Percentiles rank a stretch among this genome's conserved stretches.
Evolutionary conservation across 2,888 invertebrate genomes (phyloP).

Genomic region (Leptinotarsa juncta): DNA sequence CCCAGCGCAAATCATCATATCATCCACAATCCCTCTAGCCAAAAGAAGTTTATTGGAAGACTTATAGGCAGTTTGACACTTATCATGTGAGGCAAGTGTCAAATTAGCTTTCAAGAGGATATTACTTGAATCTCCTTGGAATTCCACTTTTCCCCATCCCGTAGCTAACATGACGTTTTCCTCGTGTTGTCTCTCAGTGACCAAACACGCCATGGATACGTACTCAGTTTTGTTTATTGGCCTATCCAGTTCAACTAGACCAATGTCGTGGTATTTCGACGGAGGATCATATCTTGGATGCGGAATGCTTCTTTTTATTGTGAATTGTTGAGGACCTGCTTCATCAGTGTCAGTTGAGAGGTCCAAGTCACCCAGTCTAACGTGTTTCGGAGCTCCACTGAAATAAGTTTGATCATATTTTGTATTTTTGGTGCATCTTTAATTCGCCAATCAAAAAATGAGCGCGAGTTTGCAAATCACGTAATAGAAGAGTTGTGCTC

Average conservation of each 20-base stretch:
- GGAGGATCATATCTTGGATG: constrained; percentile 64
- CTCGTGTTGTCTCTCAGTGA: constrained; percentile 34
- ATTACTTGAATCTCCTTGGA: constrained; percentile 25
- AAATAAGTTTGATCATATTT: neutral
- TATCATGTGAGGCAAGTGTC: neutral
- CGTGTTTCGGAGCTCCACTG: constrained; percentile 42
- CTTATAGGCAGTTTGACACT: constrained; percentile 12
- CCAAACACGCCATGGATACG: constrained; percentile 67
- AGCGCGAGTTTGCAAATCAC: no score
- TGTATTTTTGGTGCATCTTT: no score
- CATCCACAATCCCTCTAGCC: constrained; percentile 63
- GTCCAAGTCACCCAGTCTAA: constrained; percentile 62
- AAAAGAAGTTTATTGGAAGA: neutral
- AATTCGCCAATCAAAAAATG: no score
- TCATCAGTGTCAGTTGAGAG: constrained; percentile 58
- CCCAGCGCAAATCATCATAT: constrained; percentile 70
- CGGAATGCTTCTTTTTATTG: constrained; percentile 54
- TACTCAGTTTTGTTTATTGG: constrained; percentile 59
- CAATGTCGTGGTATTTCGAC: constrained; percentile 67
- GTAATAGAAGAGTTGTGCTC: no score
- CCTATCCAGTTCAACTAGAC: constrained; percentile 63
- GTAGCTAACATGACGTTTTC: constrained; percentile 58
- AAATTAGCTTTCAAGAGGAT: constrained; percentile 26
- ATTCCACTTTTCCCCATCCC: constrained; percentile 29
- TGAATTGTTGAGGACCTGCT: constrained; percentile 58